phyloP scores from a whole-genome alignment of 2,797 vertebrate genomes.

The Aphelocoma californica region DNA sequence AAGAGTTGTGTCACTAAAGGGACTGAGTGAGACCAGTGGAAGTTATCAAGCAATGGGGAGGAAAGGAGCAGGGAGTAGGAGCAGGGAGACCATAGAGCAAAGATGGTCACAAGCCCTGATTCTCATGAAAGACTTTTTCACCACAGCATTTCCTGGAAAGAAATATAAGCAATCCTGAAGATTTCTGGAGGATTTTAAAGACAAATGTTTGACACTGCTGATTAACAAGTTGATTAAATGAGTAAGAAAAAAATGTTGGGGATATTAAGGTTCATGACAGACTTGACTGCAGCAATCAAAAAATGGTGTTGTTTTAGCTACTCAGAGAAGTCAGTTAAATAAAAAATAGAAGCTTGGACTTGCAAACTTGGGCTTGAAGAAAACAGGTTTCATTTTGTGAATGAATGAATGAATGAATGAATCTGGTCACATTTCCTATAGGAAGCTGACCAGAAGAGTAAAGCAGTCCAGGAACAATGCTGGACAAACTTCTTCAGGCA shows the following conservation, averaged over 20 bases:
- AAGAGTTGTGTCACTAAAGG: background rate
- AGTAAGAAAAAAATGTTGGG: background rate
- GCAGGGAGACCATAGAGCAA: background rate
- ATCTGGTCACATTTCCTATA: background rate
- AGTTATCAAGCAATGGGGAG: accelerated
- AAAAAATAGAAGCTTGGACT: background rate
- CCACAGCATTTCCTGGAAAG: background rate
- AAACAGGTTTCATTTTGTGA: background rate
- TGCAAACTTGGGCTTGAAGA: background rate
- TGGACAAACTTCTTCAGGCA: background rate
- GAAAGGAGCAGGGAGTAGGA: background rate
- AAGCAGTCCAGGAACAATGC: background rate
- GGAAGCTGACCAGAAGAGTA: background rate
- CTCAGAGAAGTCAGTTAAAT: background rate
- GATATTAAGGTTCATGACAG: background rate
- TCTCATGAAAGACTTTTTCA: background rate
- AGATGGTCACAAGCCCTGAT: background rate
- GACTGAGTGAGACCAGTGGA: background rate
- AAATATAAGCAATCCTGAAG: background rate
- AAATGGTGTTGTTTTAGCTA: background rate
- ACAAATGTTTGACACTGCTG: background rate
- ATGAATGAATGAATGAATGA: background rate
- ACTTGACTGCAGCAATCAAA: background rate
- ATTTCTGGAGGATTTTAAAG: background rate
- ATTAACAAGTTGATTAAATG: background rate